These are phyloP conservation scores for Podarcis cretensis DNA, from an alignment of 2,113 vertebrate species.

Conservation along the genomic window DNA sequence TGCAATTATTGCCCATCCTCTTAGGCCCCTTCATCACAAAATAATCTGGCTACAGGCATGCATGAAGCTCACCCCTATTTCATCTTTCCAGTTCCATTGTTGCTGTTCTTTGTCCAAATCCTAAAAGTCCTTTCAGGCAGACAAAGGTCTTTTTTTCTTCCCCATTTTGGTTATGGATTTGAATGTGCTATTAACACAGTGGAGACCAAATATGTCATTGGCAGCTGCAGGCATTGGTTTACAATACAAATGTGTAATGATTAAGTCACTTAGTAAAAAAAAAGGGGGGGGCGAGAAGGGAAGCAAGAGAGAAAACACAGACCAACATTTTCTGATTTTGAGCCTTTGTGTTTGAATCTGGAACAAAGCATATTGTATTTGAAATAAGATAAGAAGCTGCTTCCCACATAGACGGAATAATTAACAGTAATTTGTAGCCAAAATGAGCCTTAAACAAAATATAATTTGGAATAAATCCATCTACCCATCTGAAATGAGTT, in stretches of 20 bases:
- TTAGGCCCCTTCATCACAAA: neutral
- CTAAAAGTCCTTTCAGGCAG: neutral
- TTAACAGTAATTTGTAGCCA: slow-evolving; percentile 17
- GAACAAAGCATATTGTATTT: slow-evolving; percentile 6
- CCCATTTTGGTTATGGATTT: neutral
- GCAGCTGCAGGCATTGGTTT: neutral
- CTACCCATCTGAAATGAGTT: neutral
- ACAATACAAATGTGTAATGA: neutral
- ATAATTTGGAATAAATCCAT: neutral
- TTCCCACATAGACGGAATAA: neutral
- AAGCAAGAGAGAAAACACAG: neutral
- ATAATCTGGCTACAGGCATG: neutral
- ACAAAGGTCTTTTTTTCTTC: neutral
- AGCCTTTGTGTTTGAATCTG: neutral
- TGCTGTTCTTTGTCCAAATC: neutral
- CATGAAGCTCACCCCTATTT: neutral
- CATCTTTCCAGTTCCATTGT: neutral
- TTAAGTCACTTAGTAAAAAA: neutral
- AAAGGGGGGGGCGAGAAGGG: no score
- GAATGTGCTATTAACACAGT: neutral
- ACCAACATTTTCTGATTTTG: neutral
- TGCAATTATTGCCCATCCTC: neutral
- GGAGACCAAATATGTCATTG: neutral
- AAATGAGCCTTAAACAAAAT: slow-evolving; percentile 8
- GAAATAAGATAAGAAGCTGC: neutral